Evolutionary conservation across 1,140 invertebrate species (phyloP), one percentile per base, ranked within the genome.

Genomic region (Heliconius himera): DNA sequence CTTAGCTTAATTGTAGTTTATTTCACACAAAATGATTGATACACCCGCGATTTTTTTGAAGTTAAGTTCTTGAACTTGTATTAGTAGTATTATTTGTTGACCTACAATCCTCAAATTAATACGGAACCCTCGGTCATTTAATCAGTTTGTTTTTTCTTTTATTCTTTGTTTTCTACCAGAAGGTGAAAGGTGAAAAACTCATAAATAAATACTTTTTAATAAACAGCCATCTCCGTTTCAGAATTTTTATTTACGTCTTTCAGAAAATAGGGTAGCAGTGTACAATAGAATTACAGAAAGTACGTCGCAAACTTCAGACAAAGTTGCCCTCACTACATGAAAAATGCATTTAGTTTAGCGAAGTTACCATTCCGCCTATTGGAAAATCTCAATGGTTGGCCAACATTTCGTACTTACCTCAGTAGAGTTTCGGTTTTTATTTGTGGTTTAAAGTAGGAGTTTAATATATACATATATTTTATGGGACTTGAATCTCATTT

Each of bases 341-440:
- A 90, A 90, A 89, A 90, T 90, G 89, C 87, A 89, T 90, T 90
- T 87, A 87, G 83, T 87, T 88, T 72, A 72, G 70, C 70, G 80
- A 73, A 80, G 49, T 78, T 66, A 51, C 80, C 13, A 46, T 76
- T 54, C 38, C 22, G 73, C 51, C 66, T 75, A 79, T 71, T 60
- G 81, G 56, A 82, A 73, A 36, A 77, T 78, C 51, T 49, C 49
- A 76, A 41, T 75, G 56, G 38, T 70, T 36, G 18, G 49, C 70
- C 46, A 36, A 66, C 60, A 66, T 8, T 66, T 66, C 60, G 1
- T 66, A 5, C 60, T 66, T 66, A 66, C 22, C 22, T 66, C 60
- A 66, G 22, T 11, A 66, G 3, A 46, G 13, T 16, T 46, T 16
- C 41, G 4, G 3, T 46, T 46, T 46, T 46, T 46, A 46, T 46